phyloP scores from a whole-genome alignment of 2,888 invertebrate species.

The Copidosoma aretas region DNA sequence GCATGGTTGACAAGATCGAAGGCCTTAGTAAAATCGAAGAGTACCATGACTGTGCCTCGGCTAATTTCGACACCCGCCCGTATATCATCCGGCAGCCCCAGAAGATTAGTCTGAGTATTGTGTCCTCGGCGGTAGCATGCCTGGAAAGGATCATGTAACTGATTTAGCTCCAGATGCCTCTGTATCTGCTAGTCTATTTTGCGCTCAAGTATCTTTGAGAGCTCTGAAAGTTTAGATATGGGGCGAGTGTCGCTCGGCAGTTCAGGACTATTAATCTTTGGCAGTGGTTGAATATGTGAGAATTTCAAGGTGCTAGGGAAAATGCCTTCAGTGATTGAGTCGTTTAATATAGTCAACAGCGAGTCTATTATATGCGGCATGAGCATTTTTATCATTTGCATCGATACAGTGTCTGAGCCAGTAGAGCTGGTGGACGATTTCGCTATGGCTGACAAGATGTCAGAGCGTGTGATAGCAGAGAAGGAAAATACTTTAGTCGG shows the following conservation, averaged over 20 bases:
- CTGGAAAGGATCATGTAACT: constrained; percentile 19
- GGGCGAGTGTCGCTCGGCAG: background rate
- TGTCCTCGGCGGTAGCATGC: constrained; percentile 7
- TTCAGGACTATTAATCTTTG: background rate
- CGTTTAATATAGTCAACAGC: background rate
- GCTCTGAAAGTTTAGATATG: constrained; percentile 2
- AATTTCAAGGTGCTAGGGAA: background rate
- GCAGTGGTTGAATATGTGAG: background rate
- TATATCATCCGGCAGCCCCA: constrained; percentile 2
- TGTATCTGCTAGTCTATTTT: background rate
- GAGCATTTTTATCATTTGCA: background rate
- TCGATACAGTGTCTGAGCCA: background rate
- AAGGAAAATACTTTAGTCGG: no score
- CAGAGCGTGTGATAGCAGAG: background rate
- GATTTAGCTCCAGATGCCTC: background rate
- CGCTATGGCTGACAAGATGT: background rate
- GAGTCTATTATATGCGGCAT: background rate
- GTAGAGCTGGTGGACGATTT: background rate
- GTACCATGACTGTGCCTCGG: background rate
- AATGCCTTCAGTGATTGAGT: background rate
- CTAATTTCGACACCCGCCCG: background rate
- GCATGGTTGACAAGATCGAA: background rate
- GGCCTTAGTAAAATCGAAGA: background rate
- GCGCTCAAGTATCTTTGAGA: background rate
- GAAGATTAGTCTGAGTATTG: background rate